Conservation (phyloP, 1,140 invertebrate genomes). For the Anastrepha obliqua region DNA sequence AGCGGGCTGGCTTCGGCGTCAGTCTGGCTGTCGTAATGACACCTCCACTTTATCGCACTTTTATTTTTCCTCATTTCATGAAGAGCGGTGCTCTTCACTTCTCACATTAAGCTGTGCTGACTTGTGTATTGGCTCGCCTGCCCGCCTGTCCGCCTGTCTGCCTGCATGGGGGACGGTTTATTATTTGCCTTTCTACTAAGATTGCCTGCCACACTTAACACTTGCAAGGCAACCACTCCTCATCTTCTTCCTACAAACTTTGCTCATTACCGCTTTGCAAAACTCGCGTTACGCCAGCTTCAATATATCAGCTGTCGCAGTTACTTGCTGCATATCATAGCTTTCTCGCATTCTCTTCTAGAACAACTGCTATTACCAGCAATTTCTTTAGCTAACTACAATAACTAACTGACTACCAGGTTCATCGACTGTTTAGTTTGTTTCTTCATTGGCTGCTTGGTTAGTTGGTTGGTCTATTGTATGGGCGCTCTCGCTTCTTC, state of each 20-base stretch:
- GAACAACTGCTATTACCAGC: slow-evolving; percentile 2
- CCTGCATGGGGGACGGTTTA: too few relatives aligned
- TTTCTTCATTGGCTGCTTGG: background rate
- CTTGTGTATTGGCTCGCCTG: too few relatives aligned
- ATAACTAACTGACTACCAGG: slow-evolving; percentile 7
- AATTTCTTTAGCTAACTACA: background rate
- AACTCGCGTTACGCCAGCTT: background rate
- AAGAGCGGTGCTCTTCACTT: too few relatives aligned
- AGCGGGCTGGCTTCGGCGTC: slow-evolving; percentile 29
- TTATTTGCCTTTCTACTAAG: background rate
- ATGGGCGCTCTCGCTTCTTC: background rate
- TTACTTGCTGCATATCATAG: background rate
- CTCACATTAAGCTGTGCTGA: too few relatives aligned
- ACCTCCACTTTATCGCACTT: slow-evolving; percentile 37
- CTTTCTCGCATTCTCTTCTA: background rate
- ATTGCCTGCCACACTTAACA: background rate
- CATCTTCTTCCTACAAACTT: background rate
- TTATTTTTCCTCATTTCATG: too few relatives aligned
- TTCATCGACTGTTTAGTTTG: slow-evolving; percentile 39
- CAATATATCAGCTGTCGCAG: background rate
- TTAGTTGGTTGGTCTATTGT: background rate
- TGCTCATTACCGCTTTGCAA: background rate
- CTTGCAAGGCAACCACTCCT: background rate
- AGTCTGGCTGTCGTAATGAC: slow-evolving; percentile 34
- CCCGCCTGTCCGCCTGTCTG: too few relatives aligned